These are phyloP conservation scores for Heliconius ismenius DNA, from an alignment of 2,888 invertebrate genomes.

Conservation along the genomic window DNA sequence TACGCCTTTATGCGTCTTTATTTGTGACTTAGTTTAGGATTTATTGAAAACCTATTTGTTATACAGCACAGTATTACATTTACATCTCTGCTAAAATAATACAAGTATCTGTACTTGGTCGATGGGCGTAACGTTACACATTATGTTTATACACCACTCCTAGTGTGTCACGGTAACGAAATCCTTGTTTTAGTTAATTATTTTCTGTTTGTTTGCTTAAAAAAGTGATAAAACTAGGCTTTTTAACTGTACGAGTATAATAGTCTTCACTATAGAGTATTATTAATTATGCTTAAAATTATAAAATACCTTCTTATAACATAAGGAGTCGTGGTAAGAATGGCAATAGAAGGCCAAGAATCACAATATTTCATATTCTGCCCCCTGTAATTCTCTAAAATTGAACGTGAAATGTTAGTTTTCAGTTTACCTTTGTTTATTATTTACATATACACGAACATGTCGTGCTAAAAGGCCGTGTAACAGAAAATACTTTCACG, in stretches of 20 bases:
- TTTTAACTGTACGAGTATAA: too few relatives aligned
- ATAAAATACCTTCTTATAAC: too few relatives aligned
- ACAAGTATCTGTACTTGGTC: neutral
- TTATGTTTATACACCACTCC: neutral
- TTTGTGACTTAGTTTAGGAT: too few relatives aligned
- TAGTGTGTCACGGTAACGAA: neutral
- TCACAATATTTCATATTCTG: neutral
- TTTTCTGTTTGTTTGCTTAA: too few relatives aligned
- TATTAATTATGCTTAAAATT: too few relatives aligned
- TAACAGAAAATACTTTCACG: slow-evolving; percentile 14
- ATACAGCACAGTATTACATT: neutral
- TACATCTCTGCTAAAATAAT: neutral
- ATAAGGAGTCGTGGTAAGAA: too few relatives aligned
- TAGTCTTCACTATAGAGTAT: too few relatives aligned
- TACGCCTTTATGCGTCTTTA: neutral
- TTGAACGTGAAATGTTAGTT: neutral
- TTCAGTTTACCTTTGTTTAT: neutral
- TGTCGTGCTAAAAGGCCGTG: slow-evolving; percentile 9
- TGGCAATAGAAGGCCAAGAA: neutral
- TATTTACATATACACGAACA: neutral
- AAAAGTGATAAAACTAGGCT: too few relatives aligned
- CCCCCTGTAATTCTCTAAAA: neutral
- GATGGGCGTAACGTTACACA: neutral
- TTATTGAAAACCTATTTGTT: too few relatives aligned
- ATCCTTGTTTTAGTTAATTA: neutral